phyloP scores from a whole-genome alignment of 2,888 invertebrate genomes.

The Heliconius hortense region DNA sequence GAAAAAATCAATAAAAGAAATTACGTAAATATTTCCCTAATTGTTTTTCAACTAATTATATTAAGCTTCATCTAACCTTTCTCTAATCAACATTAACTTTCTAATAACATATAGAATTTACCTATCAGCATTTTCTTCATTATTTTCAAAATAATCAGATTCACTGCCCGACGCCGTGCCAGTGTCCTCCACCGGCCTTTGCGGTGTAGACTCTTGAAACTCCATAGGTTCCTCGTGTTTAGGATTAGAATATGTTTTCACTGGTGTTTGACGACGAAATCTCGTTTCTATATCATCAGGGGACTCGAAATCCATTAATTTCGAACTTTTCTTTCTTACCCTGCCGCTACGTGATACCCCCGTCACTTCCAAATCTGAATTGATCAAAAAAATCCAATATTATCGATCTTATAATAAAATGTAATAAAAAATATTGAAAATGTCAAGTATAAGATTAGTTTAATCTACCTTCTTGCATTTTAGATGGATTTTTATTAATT shows the following conservation, averaged over 20 bases:
- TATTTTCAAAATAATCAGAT: conserved; percentile 75
- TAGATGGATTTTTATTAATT: background rate
- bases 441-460: background rate
- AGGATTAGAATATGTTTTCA: conserved; percentile 58
- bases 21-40: background rate
- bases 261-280: conserved; percentile 69
- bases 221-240: conserved; percentile 60
- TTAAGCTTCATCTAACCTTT: background rate
- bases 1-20: conserved; percentile 1
- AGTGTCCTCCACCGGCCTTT: conserved; percentile 58
- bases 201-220: conserved; percentile 52
- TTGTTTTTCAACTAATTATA: background rate
- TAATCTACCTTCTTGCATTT: conserved; percentile 39
- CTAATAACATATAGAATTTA: conserved; percentile 38
- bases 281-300: conserved; percentile 91
- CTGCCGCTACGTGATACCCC: conserved; percentile 94
- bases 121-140: conserved; percentile 73
- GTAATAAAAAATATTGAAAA: background rate
- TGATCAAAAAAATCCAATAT: background rate
- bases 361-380: conserved; percentile 88
- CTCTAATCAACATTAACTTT: background rate
- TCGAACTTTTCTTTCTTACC: conserved; percentile 96
- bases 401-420: background rate
- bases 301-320: conserved; percentile 95
- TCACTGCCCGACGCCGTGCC: conserved; percentile 72